Evolutionary conservation across 2,888 invertebrate species (phyloP).

Genomic region (Watsonalla cultraria): DNA sequence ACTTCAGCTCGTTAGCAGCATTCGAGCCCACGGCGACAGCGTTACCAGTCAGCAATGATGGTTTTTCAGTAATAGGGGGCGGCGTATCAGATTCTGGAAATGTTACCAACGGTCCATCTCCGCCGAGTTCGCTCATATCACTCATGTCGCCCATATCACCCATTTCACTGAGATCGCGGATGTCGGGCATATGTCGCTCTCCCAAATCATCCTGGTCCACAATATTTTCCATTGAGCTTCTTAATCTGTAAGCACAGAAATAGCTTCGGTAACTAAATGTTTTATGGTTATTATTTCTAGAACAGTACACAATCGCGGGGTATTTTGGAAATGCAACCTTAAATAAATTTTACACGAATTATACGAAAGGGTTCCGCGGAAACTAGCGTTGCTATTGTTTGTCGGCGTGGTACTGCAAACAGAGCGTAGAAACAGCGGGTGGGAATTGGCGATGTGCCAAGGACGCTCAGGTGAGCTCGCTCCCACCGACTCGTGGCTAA

Average conservation of each 20-base stretch:
- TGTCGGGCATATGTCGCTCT: constrained; percentile 65
- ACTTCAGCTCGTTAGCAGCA: constrained; percentile 85
- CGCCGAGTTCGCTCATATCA: constrained; percentile 65
- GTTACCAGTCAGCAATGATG: constrained; percentile 66
- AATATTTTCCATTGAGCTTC: constrained; percentile 88
- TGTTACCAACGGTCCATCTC: constrained; percentile 85
- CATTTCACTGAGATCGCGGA: constrained; percentile 71
- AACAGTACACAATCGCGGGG: neutral
- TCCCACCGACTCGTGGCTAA: constrained; percentile 46
- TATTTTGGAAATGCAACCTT: constrained; percentile 12
- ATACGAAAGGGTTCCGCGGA: constrained; percentile 33
- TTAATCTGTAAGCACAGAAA: constrained; percentile 67
- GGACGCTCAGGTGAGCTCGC: constrained; percentile 73
- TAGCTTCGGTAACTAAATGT: neutral
- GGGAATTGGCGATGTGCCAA: constrained; percentile 70
- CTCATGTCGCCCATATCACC: constrained; percentile 71
- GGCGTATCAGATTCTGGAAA: constrained; percentile 90
- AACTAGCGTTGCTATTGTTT: constrained; percentile 70
- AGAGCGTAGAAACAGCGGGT: constrained; percentile 59
- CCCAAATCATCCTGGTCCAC: constrained; percentile 81
- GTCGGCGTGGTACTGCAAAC: constrained; percentile 71
- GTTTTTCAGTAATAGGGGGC: constrained; percentile 72
- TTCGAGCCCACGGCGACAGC: constrained; percentile 56
- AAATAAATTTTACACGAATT: constrained; percentile 16
- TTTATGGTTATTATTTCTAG: neutral